Evolutionary conservation across 2,113 vertebrate species (phyloP).

Genomic region (Falcunculus frontatus): DNA sequence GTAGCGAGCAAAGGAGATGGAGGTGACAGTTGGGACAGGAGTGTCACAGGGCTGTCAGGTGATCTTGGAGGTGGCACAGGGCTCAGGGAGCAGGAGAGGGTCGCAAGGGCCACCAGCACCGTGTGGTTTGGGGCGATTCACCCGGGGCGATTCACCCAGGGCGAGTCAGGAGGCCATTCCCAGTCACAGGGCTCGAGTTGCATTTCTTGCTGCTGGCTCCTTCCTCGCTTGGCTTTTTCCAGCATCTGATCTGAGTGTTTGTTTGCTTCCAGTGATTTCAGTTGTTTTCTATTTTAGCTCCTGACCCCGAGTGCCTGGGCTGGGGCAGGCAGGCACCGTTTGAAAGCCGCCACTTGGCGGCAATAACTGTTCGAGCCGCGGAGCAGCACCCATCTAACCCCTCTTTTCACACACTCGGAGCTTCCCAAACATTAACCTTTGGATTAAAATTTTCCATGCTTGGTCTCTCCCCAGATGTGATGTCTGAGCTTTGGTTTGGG

Average conservation of each 20-base stretch:
- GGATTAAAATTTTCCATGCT: conserved; percentile 66
- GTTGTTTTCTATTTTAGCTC: conserved; percentile 64
- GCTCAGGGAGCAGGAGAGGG: neutral
- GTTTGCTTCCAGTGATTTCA: conserved; percentile 54
- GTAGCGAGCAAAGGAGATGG: neutral
- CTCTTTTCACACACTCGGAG: conserved; percentile 57
- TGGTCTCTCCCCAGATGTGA: conserved; percentile 61
- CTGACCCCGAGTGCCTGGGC: conserved; percentile 45
- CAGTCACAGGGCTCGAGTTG: neutral
- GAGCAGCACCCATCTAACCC: conserved; percentile 66
- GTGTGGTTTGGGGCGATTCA: neutral
- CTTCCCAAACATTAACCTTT: conserved; percentile 61
- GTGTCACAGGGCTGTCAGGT: neutral
- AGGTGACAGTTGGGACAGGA: neutral
- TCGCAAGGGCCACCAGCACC: neutral
- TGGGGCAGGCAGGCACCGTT: conserved; percentile 58
- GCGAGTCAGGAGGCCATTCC: neutral
- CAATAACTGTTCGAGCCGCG: conserved; percentile 34
- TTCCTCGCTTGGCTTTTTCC: conserved; percentile 26
- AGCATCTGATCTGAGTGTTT: conserved; percentile 48
- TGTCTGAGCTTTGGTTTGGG: conserved; percentile 56
- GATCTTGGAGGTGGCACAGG: neutral
- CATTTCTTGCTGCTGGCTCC: conserved; percentile 11
- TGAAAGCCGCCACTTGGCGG: conserved; percentile 63
- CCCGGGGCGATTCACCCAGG: neutral